Evolutionary conservation across 2,113 vertebrate species (phyloP).

Genomic region (Phaetusa simplex): DNA sequence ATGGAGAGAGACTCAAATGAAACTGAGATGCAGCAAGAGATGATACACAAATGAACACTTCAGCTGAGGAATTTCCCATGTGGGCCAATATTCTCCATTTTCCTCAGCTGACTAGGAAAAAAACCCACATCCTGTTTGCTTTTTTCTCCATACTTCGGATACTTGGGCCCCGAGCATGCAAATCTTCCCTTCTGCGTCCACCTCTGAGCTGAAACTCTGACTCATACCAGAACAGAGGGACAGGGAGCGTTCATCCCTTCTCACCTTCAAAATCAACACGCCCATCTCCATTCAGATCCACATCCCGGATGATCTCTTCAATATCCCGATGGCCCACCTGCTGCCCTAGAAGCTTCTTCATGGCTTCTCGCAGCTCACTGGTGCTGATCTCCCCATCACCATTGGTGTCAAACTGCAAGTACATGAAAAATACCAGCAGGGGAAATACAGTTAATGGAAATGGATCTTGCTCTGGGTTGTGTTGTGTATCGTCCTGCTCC

Average conservation of each 20-base stretch:
- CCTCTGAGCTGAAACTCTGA: not conserved
- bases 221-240: not conserved
- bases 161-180: not conserved
- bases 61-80: not conserved
- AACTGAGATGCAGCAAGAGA: not conserved
- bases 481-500: not conserved
- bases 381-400: slow-evolving; percentile 97
- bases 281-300: slow-evolving; percentile 96
- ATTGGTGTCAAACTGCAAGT: slow-evolving; percentile 91
- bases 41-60: not conserved
- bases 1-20: not conserved
- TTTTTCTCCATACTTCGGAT: not conserved
- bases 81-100: not conserved
- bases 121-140: not conserved
- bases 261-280: slow-evolving; percentile 98
- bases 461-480: not conserved
- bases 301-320: slow-evolving; percentile 94
- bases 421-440: not conserved
- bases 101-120: not conserved
- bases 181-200: not conserved
- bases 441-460: not conserved
- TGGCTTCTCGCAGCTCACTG: slow-evolving; percentile 92
- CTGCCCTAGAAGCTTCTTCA: slow-evolving; percentile 96
- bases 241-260: not conserved
- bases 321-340: slow-evolving; percentile 95